phyloP scores from a whole-genome alignment of 2,888 invertebrate species.

The Chloroclysta siterata region DNA sequence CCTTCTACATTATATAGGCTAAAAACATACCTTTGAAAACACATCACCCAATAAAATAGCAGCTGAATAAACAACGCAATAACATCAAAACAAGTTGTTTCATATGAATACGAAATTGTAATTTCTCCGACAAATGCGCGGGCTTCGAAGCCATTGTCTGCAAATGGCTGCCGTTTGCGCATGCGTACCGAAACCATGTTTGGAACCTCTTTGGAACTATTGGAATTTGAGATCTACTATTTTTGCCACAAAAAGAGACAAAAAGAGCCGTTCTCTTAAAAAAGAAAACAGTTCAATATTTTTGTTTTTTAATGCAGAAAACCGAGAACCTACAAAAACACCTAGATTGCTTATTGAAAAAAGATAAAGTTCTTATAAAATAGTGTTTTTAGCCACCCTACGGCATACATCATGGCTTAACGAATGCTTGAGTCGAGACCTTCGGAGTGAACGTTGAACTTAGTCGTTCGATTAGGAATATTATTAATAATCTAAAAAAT shows the following conservation, averaged over 20 bases:
- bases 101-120: conserved; percentile 32
- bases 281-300: not conserved
- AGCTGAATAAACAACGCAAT: conserved; percentile 26
- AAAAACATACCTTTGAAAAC: conserved; percentile 9
- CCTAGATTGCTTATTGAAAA: no score
- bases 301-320: no score
- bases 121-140: conserved; percentile 58
- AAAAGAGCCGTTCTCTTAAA: not conserved
- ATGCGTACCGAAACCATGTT: conserved; percentile 53
- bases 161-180: conserved; percentile 77
- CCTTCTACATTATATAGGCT: not conserved
- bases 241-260: conserved; percentile 2
- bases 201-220: conserved; percentile 30
- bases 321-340: no score
- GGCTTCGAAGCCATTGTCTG: conserved; percentile 54
- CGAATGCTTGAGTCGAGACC: no score
- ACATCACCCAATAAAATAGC: conserved; percentile 7
- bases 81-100: conserved; percentile 38
- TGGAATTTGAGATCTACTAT: conserved; percentile 21
- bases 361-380: no score
- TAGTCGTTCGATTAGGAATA: no score
- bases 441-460: no score
- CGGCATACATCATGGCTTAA: no score
- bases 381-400: no score
- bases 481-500: no score